A percentile compares a stretch with the other conserved stretches of the same genome.
phyloP scores from a whole-genome alignment of 2,113 vertebrate genomes.

The Corydoras sp. region DNA sequence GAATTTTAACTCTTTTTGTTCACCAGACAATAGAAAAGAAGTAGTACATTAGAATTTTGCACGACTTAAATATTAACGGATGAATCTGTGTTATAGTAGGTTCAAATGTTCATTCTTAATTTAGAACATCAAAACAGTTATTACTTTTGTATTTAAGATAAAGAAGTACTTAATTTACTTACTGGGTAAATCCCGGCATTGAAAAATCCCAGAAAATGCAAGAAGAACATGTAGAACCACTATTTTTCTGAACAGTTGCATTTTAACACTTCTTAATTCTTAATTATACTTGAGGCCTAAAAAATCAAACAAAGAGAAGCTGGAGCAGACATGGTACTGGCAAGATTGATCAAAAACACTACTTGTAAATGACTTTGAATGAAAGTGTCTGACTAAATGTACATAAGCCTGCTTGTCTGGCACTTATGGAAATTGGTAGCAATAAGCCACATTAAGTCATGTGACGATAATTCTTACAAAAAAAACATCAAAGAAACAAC shows the following conservation, averaged over 20 bases:
- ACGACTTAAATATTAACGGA: no score
- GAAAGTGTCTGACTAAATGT: background rate
- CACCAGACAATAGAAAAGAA: no score
- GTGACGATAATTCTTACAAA: background rate
- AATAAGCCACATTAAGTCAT: background rate
- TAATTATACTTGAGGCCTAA: conserved; percentile 47
- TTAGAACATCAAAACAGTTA: no score
- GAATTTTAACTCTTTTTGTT: no score
- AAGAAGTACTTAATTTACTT: conserved; percentile 46
- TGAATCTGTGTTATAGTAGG: no score
- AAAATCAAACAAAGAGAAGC: background rate
- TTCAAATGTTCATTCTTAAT: no score
- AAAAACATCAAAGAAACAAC: background rate
- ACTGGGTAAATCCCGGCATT: conserved; percentile 63
- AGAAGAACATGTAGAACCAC: conserved; percentile 55
- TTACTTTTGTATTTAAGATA: no score
- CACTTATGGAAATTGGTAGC: background rate
- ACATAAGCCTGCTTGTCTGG: background rate
- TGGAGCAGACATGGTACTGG: background rate
- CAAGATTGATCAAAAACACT: background rate
- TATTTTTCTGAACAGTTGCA: conserved; percentile 48
- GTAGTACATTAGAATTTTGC: no score
- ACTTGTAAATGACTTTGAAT: background rate
- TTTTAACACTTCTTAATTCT: conserved; percentile 43
- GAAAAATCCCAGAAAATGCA: conserved; percentile 46